Evolutionary conservation across 35 echinoderm and acorn worm genomes (phyloP).

Genomic region (Acanthaster planci): DNA sequence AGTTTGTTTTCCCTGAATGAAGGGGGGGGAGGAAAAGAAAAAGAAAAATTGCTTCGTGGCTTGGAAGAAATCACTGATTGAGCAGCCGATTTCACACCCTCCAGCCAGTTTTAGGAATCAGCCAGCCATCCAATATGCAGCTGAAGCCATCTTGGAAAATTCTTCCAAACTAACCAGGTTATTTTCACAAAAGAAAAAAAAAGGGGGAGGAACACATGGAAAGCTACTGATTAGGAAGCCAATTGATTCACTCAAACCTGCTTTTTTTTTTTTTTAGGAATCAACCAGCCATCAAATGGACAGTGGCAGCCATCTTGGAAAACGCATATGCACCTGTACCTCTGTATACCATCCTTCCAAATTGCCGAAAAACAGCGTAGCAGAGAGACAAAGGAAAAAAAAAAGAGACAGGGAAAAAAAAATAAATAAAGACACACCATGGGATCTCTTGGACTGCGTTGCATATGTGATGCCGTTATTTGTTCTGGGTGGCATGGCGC

Average conservation of each 20-base stretch:
- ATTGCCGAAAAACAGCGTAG: no score
- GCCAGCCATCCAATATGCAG: slow-evolving; percentile 1
- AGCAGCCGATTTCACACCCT: neutral
- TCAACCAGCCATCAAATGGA: slow-evolving; percentile 9
- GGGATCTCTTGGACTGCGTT: neutral
- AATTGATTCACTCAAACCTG: neutral
- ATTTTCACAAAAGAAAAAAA: neutral
- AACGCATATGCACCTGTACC: neutral
- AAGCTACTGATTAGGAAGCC: neutral
- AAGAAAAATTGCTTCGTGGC: no score
- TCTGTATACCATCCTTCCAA: no score
- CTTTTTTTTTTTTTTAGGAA: neutral
- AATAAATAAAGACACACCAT: slow-evolving; percentile 1
- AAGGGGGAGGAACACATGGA: neutral
- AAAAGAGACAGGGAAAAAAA: neutral
- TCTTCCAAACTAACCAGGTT: neutral
- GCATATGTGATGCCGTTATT: neutral
- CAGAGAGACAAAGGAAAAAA: no score
- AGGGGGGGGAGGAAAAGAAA: no score
- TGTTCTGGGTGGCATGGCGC: neutral
- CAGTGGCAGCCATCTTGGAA: neutral
- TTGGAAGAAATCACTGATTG: no score
- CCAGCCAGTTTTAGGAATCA: neutral
- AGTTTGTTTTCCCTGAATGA: no score
- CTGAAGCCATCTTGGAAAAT: neutral